A percentile compares a stretch with the other conserved stretches of the same genome.
These are phyloP conservation scores for Paradoxurus hermaphroditus DNA, from an alignment of 2,113 vertebrate species.

Conservation along the genomic window DNA sequence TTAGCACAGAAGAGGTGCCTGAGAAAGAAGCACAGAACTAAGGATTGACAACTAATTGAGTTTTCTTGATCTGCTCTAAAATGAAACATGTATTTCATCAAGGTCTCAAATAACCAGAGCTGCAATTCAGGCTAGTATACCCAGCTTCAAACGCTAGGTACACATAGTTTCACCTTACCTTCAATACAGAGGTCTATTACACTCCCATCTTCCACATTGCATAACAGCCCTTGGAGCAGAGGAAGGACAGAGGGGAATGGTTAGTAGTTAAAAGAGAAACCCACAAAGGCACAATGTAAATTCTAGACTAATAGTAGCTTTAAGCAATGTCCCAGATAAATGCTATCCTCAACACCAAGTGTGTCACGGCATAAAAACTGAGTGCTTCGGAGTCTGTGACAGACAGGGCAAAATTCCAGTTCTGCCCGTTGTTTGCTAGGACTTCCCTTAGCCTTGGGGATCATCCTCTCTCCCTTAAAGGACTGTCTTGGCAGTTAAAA, in stretches of 20 bases:
- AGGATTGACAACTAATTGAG: not conserved
- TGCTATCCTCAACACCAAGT: not conserved
- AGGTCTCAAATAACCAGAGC: not conserved
- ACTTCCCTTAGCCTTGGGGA: not conserved
- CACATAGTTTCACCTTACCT: slow-evolving; percentile 82
- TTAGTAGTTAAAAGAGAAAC: slow-evolving; percentile 22
- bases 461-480: slow-evolving; percentile 1
- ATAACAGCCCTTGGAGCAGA: slow-evolving; percentile 85
- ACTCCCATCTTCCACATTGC: slow-evolving; percentile 83
- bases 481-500: not conserved
- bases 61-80: not conserved
- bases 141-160: not conserved
- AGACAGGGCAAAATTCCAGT: slow-evolving; percentile 15
- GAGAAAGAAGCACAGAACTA: slow-evolving; percentile 2
- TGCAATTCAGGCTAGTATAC: not conserved
- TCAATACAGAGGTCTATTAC: slow-evolving; percentile 85
- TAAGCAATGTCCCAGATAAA: slow-evolving; percentile 34
- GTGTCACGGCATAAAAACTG: not conserved
- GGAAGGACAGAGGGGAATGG: not conserved
- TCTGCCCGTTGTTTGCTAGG: not conserved
- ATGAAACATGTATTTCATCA: slow-evolving; percentile 18
- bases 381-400: not conserved
- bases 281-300: not conserved
- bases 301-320: slow-evolving; percentile 23
- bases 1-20: not conserved